Percentiles rank a stretch among this genome's conserved stretches.
phyloP scores from a whole-genome alignment of 2,888 invertebrate genomes.

The Protodeltote pygarga region DNA sequence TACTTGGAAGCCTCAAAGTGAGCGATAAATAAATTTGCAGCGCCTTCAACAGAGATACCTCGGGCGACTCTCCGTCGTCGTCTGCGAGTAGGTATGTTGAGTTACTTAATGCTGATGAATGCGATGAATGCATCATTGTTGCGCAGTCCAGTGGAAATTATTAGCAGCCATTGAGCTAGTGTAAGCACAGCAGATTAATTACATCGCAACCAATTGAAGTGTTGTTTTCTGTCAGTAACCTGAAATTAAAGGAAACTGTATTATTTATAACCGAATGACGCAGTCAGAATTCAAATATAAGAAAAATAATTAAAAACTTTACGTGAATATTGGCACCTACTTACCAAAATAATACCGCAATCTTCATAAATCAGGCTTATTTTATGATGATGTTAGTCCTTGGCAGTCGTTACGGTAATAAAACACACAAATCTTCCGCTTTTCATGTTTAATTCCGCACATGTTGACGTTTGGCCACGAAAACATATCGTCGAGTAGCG shows the following conservation, averaged over 20 bases:
- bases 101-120: no score
- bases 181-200: neutral
- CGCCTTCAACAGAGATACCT: no score
- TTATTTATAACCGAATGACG: conserved; percentile 18
- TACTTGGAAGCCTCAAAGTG: no score
- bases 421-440: conserved; percentile 2
- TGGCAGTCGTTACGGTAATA: conserved; percentile 1
- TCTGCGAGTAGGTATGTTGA: no score
- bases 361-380: conserved; percentile 7
- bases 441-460: neutral
- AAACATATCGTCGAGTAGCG: no score
- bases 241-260: conserved; percentile 13
- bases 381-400: conserved; percentile 26
- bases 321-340: no score
- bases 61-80: no score
- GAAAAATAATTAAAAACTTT: conserved; percentile 18
- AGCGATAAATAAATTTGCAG: no score
- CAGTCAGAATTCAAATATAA: conserved; percentile 8
- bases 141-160: neutral
- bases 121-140: conserved; percentile 15
- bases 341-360: neutral
- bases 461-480: neutral
- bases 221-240: conserved; percentile 1
- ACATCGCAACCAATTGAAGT: neutral
- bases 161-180: neutral